phyloP scores from a whole-genome alignment of 2,888 invertebrate species.

The Apamea crenata region DNA sequence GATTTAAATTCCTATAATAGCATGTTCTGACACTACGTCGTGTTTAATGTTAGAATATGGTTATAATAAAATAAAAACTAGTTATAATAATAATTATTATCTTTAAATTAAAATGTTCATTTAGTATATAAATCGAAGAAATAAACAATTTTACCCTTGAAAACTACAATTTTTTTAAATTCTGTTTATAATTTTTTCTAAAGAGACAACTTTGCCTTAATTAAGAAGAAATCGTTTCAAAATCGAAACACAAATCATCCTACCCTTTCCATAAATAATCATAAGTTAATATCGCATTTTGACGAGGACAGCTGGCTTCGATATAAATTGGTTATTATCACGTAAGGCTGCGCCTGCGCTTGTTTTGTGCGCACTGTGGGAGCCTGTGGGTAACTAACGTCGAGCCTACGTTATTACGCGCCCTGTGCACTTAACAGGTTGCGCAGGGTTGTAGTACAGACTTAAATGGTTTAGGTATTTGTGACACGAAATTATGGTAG shows the following conservation, averaged over 20 bases:
- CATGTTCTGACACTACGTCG: background rate
- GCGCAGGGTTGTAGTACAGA: slow-evolving; percentile 57
- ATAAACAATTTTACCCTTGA: background rate
- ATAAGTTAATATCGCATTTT: slow-evolving; percentile 51
- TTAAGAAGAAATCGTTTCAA: slow-evolving; percentile 7
- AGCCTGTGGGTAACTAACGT: slow-evolving; percentile 75
- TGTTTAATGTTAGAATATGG: background rate
- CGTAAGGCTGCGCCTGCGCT: slow-evolving; percentile 64
- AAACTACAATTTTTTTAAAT: background rate
- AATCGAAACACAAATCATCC: slow-evolving; percentile 16
- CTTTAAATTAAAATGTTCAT: background rate
- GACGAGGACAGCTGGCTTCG: slow-evolving; percentile 61
- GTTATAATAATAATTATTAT: background rate
- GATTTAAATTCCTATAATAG: background rate
- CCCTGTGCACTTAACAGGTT: slow-evolving; percentile 68
- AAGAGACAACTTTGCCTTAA: background rate
- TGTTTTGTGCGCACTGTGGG: slow-evolving; percentile 64
- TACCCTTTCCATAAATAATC: slow-evolving; percentile 25
- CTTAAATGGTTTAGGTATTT: background rate
- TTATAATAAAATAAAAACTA: background rate
- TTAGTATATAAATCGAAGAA: background rate
- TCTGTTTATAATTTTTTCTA: background rate
- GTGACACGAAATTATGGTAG: background rate
- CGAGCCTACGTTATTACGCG: slow-evolving; percentile 77
- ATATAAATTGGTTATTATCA: slow-evolving; percentile 70